Base-by-base conservation (phyloP, 2,113 vertebrate genomes). In the Agelaius phoeniceus region DNA sequence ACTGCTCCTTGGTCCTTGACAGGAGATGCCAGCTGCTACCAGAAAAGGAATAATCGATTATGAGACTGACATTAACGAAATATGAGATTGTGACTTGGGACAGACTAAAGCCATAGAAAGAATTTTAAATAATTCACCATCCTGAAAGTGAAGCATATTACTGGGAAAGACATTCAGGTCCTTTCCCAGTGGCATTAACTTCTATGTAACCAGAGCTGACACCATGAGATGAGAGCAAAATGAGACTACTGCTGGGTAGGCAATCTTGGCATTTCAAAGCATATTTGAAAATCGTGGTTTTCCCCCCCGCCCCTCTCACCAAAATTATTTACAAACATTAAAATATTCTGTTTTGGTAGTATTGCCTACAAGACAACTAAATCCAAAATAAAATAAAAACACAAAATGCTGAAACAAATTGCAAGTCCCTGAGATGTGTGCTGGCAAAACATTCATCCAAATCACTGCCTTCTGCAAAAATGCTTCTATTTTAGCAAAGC, bases 41-140 rank as follows among this genome's bases (percentile, higher is more conserved):
- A 91, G 81, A 79, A 77, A 72, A 91, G 43, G 91, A 92, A 74
- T 28, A 88, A 93, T 91, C 9, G 3, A 85, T 95, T 58, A n/a
- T 62, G 39, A 87, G 67, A 35, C 62, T 48, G 71, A 85, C 43
- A 48, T 73, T 58, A 91, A 83, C 5, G 72, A 93, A 91, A 72
- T 41, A 87, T 6, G 68, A 96, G 67, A 85, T 10, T 77, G 65
- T 74, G 90, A 73, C 65, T 73, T 67, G 33, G 55, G 87, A 44
- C 35, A 95, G 59, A 71, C 35, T 43, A 57, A 85, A 89, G 74
- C 59, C 75, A 66, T 18, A 74, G 63, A 85, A 76, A 95, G 51
- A 68, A 85, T 83, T 76, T 87, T 85, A 89, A 95, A 91, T 92
- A 94, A 94, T 94, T 91, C 87, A 91, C 74, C 37, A 68, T 55